Evolutionary conservation across 2,113 vertebrate species (phyloP), one percentile per base, ranked within the genome.

Genomic region (Pseudopipra pipra): DNA sequence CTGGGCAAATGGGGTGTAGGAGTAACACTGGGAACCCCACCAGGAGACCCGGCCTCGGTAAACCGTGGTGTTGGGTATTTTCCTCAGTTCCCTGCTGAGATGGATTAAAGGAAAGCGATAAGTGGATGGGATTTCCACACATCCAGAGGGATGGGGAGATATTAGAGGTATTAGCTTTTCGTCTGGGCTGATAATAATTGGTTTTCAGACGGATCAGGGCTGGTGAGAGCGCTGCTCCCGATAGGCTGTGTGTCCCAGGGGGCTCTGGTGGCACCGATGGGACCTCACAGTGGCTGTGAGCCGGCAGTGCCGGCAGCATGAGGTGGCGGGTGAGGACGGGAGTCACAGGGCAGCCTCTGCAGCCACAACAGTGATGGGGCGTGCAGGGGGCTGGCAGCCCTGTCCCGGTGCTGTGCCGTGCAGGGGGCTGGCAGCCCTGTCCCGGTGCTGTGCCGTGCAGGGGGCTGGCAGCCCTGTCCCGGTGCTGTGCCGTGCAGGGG

Each of bases 81-180:
- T 43, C 66, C 76, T 35, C 78, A 2, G 39, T 7, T 79, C 88
- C 86, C 79, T 7, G 67, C 90, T 79, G 43, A 63, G 68, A 80
- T 85, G 96, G 96, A 97, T 96, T 96, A 96, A 75, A 89, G 85
- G 87, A 20, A 80, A 91, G 96, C 2, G 83, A 92, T 90, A 87
- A 97, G 85, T 52, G 27, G 41, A 37, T 27, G 91, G 94, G 97
- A 93, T 97, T 97, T 89, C 95, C 81, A 9, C 0, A 71, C 6
- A 5, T 92, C 96, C 68, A 3, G 90, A 74, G 96, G 94, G 95
- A 97, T 58, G 0, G 90, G 76, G 52, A 80, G 92, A 86, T 95
- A 95, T 62, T 90, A 90, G 83, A 59, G 87, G 94, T n/a, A 95
- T 97, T 97, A 97, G 93, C 93, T 91, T 85, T 84, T 83, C 8